Conservation (phyloP, 2,797 vertebrate species). For the Tokudaia tokunoshimensis region DNA sequence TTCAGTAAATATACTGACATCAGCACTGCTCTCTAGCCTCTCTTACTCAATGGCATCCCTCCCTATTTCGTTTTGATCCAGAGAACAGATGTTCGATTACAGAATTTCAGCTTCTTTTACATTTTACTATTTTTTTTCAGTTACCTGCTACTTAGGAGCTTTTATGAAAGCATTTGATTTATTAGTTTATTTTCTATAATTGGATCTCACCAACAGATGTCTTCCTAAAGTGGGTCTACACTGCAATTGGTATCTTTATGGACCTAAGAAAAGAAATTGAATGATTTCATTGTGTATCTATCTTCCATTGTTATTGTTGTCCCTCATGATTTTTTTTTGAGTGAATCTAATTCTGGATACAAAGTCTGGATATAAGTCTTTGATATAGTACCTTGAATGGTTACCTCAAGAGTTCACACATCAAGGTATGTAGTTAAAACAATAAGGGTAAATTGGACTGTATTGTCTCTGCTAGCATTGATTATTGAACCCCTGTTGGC, state of each 20-base stretch:
- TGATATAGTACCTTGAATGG: not conserved
- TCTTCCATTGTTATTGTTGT: not conserved
- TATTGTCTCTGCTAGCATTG: slow-evolving; percentile 35
- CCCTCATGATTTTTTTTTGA: not conserved
- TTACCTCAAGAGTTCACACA: slow-evolving; percentile 1
- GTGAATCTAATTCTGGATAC: too few relatives aligned
- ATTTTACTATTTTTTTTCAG: not conserved
- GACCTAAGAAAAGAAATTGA: not conserved
- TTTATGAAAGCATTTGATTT: not conserved
- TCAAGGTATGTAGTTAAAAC: not conserved
- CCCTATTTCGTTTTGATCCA: not conserved
- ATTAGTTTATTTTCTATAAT: slow-evolving; percentile 20
- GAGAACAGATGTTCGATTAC: not conserved
- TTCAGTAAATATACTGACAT: not conserved
- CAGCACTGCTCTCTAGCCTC: not conserved
- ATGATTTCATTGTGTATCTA: not conserved
- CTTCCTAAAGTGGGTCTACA: not conserved
- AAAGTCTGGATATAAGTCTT: not conserved
- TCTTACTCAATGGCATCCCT: not conserved
- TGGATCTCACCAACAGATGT: not conserved
- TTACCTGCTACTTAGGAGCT: not conserved
- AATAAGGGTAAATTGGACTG: slow-evolving; percentile 28
- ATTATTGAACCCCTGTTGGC: not conserved
- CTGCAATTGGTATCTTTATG: not conserved
- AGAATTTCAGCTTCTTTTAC: slow-evolving; percentile 13